Base-by-base conservation (phyloP, 1,140 invertebrate species). In the Ceratoteleas bidentatus region DNA sequence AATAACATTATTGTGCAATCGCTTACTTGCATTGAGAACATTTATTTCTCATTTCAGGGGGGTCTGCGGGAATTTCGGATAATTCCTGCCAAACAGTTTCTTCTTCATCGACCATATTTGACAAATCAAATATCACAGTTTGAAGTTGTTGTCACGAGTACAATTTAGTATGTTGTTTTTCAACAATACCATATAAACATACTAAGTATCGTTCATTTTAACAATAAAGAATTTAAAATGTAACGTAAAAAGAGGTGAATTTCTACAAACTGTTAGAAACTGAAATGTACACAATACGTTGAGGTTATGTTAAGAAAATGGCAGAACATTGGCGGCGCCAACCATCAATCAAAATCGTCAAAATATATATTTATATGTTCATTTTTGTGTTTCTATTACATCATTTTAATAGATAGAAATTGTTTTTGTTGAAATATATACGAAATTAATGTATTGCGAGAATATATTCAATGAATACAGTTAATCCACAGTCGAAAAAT, bases 1-100 rank as follows among this genome's bases (percentile, higher is more conserved):
- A 24, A 1, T 24, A 24, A 1, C 24, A 24, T 65, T 65, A 8
- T 66, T 1, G 32, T 32, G 3, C 16, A 50, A 69, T 13, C 45
- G 76, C 93, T 92, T 92, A 96, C 96, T 93, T 92, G 94, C 96
- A 96, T 58, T 94, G 92, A 43, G 88, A 81, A 90, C 95, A 96
- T 72, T 94, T 92, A 69, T 94, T 90, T 64, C 96, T 92, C 92
- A 94, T 94, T 81, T 93, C 85, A 11, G 95, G 95, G 47, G 95
- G 95, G 91, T 96, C 96, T 4, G 94, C 93, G 24, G 93, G 92
- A 78, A 96, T 95, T 81, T 93, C 93, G 16, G 93, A 92, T 15
- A 96, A 90, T 89, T 96, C 95, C 72, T 93, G 90, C 93, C 95
- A 94, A n/a, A 92, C 92, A 58, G 91, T 88, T 52, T 88, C 76